Evolutionary conservation across 2,113 vertebrate genomes (phyloP).

Genomic region (Brachyistius frenatus): DNA sequence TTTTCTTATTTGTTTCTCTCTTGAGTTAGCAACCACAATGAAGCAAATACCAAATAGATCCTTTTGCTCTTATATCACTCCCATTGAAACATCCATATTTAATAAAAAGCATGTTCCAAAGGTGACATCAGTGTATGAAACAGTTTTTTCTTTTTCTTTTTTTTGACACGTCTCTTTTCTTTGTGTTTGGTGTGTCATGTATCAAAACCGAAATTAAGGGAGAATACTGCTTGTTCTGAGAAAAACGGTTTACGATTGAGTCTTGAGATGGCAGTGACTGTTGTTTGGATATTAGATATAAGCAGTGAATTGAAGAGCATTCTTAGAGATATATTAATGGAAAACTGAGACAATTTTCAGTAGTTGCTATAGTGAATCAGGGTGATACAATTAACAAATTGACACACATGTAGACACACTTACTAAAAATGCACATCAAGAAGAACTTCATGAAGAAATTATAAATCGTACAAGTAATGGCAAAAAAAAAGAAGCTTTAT

Average conservation of each 20-base stretch:
- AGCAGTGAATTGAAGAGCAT: too few species aligned
- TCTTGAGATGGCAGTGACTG: slow-evolving; percentile 8
- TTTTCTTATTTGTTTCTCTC: slow-evolving; percentile 4
- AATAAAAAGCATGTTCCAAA: slow-evolving; percentile 1
- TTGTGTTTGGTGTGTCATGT: not conserved
- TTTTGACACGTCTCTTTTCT: too few species aligned
- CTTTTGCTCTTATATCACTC: not conserved
- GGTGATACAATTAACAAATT: not conserved
- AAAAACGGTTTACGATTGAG: too few species aligned
- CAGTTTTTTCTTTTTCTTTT: not conserved
- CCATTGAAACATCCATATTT: not conserved
- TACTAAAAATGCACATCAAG: not conserved
- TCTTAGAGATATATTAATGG: too few species aligned
- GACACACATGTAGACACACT: not conserved
- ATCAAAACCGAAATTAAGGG: not conserved
- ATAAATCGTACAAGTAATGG: not conserved
- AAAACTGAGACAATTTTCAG: not conserved
- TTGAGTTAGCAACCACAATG: slow-evolving; percentile 12
- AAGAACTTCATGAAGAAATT: slow-evolving; percentile 3
- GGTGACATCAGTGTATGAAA: not conserved
- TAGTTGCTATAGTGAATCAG: not conserved
- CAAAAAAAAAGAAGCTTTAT: too few species aligned
- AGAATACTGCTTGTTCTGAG: not conserved
- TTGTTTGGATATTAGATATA: not conserved
- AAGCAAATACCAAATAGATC: slow-evolving; percentile 27